These are phyloP conservation scores for Drosophila asahinai DNA, from an alignment of 1,140 invertebrate species.

Conservation along the genomic window DNA sequence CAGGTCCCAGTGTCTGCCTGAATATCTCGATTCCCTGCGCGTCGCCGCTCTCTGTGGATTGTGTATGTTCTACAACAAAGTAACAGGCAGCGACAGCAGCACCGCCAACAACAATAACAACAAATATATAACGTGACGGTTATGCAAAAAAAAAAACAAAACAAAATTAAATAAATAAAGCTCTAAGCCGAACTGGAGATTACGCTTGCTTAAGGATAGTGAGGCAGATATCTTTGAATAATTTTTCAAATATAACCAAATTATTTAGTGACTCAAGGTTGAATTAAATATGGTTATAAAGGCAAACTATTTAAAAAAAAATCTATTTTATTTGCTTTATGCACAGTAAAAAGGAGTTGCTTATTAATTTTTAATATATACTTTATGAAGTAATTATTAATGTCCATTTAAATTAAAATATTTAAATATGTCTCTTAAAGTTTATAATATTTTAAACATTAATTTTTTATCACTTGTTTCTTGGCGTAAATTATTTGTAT, in stretches of 20 bases:
- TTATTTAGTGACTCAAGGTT: neutral
- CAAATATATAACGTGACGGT: slow-evolving; percentile 45
- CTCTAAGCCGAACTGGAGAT: neutral
- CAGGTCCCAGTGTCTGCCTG: slow-evolving; percentile 20
- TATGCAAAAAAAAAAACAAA: slow-evolving; percentile 19
- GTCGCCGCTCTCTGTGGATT: slow-evolving; percentile 26
- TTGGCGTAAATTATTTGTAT: neutral
- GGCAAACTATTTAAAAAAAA: neutral
- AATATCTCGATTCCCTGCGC: slow-evolving; percentile 39
- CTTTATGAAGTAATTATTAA: too few species aligned
- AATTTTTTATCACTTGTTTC: neutral
- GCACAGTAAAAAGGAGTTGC: too few species aligned
- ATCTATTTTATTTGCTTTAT: too few species aligned
- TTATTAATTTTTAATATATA: too few species aligned
- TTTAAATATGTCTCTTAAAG: too few species aligned
- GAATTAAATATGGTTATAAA: neutral
- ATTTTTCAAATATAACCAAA: neutral
- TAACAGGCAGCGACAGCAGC: slow-evolving; percentile 60
- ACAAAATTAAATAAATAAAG: slow-evolving; percentile 31
- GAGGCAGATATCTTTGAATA: too few species aligned
- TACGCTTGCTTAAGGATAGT: slow-evolving; percentile 16
- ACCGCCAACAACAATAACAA: slow-evolving; percentile 36
- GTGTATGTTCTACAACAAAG: slow-evolving; percentile 78
- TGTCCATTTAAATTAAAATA: too few species aligned
- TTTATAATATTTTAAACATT: too few species aligned